phyloP scores from a whole-genome alignment of 2,888 invertebrate genomes.

The Allygus modestus region DNA sequence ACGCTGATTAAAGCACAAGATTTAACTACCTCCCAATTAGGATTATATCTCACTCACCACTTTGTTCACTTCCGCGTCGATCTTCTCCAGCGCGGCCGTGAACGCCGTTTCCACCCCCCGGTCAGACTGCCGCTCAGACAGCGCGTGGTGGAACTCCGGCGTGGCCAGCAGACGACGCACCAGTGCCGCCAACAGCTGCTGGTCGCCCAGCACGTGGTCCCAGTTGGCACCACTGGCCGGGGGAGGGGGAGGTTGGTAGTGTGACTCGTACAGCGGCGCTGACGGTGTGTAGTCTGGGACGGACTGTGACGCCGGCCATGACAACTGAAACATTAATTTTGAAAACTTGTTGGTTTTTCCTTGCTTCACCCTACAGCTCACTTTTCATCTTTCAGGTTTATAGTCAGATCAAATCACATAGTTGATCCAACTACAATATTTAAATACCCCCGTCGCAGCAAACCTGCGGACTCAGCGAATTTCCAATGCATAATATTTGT shows the following conservation, averaged over 20 bases:
- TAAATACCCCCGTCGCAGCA: too few relatives aligned
- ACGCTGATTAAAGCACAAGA: too few relatives aligned
- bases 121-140: not conserved
- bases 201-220: constrained; percentile 33
- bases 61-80: not conserved
- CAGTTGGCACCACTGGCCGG: not conserved
- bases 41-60: constrained; percentile 35
- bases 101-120: not conserved
- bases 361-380: too few relatives aligned
- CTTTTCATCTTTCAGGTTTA: too few relatives aligned
- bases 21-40: too few relatives aligned
- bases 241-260: not conserved
- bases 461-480: too few relatives aligned
- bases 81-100: not conserved
- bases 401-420: too few relatives aligned
- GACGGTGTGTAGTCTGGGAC: constrained; percentile 6
- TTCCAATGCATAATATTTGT: too few relatives aligned
- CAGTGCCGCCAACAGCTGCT: not conserved
- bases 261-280: constrained; percentile 6
- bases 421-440: too few relatives aligned
- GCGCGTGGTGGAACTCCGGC: not conserved
- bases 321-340: not conserved
- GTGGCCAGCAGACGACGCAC: constrained; percentile 22
- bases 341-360: too few relatives aligned
- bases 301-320: not conserved